These are phyloP conservation scores for Myzus persicae DNA, from an alignment of 1,140 invertebrate genomes.

Conservation along the genomic window DNA sequence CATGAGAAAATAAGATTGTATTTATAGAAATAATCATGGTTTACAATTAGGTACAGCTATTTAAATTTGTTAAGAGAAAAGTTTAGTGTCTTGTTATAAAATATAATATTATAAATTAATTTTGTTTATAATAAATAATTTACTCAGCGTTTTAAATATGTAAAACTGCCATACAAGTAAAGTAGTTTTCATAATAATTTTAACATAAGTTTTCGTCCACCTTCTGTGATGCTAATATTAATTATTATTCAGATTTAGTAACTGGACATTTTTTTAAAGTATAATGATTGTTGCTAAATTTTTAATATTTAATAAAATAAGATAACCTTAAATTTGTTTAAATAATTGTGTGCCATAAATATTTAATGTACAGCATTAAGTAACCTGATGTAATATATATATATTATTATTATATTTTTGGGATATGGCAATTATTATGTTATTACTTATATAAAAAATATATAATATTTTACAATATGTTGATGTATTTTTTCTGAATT, in stretches of 20 bases:
- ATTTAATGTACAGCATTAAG: neutral
- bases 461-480: neutral
- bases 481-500: neutral
- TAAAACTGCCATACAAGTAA: neutral
- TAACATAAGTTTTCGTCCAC: neutral
- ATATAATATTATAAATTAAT: neutral
- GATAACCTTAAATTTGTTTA: neutral
- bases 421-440: slow-evolving; percentile 30
- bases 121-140: slow-evolving; percentile 26
- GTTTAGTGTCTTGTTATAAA: neutral
- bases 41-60: neutral
- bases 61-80: neutral
- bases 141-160: neutral
- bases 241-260: neutral
- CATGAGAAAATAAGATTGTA: neutral
- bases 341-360: slow-evolving; percentile 42
- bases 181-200: neutral
- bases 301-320: slow-evolving; percentile 27
- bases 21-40: neutral
- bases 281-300: slow-evolving; percentile 27
- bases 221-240: slow-evolving; percentile 45
- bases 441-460: neutral
- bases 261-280: neutral
- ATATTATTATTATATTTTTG: slow-evolving; percentile 29
- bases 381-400: neutral